Base-by-base conservation (phyloP, 2,113 vertebrate species). In the Xiphophorus couchianus region DNA sequence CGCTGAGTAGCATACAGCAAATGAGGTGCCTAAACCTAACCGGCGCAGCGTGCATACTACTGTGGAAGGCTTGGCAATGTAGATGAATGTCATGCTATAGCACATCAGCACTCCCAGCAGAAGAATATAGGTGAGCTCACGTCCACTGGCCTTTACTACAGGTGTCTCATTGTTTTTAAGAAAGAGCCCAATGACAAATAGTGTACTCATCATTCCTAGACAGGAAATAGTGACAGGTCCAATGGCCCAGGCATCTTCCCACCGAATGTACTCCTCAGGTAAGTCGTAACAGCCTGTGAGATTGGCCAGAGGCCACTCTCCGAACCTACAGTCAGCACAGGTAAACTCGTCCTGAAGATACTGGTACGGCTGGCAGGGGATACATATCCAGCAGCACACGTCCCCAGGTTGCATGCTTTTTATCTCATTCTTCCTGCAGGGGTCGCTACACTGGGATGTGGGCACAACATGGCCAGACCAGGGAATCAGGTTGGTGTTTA, bases 331-430 rank as follows among this genome's bases (percentile, higher is more conserved):
- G 91, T 98, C 98, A 51, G 95, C 94, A 35, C 98, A 99, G 66
- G 96, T 98, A 92, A 98, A 97, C 85, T 98, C 97, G 2, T 99
- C 97, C 37, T 94, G 90, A 76, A 98, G 84, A 84, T 96, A 99
- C 91, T 99, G 96, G 0, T 96, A 97, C 29, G 97, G 92, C 87
- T 99, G 98, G 89, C 98, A 99, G 2, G 97, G 95, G 44, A 97
- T 98, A 85, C 98, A 99, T 90, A 99, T 96, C 98, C 98, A 99
- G 90, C 98, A 99, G 92, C 98, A 99, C 28, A 98, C 97, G 12
- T 99, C 98, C 0, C 98, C 98, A 0, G 98, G 98, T 89, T 99
- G 98, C 95, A 98, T 96, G 48, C 97, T 99, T 91, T 99, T 99
- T 78, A 97, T 95, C 90, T 99, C 98, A 0, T 99, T 97, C 90